phyloP scores from a whole-genome alignment of 1,140 invertebrate genomes.

The Matsumurasca onukii region DNA sequence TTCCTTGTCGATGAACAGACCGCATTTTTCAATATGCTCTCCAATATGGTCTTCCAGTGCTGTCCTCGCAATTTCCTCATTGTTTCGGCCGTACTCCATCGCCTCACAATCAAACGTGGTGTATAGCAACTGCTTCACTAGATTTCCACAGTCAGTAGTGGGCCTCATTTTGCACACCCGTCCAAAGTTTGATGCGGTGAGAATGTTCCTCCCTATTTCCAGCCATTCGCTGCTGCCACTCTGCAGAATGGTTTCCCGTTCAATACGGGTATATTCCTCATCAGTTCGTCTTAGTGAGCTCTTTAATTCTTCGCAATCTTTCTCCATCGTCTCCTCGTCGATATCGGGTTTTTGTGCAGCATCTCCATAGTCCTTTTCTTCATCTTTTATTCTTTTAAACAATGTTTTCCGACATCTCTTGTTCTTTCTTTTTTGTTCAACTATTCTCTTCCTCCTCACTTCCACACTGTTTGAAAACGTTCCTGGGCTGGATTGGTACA shows the following conservation, averaged over 20 bases:
- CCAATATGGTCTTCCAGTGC: not conserved
- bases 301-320: not conserved
- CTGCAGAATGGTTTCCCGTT: not conserved
- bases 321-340: not conserved
- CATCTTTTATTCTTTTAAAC: not conserved
- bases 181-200: constrained; percentile 17
- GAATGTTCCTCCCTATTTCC: constrained; percentile 11
- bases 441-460: not conserved
- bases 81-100: not conserved
- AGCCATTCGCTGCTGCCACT: not conserved
- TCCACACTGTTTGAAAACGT: not conserved
- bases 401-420: not conserved
- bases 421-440: not conserved
- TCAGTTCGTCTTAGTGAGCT: not conserved
- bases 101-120: not conserved
- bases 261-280: not conserved
- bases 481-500: constrained; percentile 12
- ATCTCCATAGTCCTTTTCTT: not conserved
- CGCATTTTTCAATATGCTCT: constrained; percentile 36
- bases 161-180: constrained; percentile 6
- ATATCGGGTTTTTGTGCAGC: not conserved
- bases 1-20: constrained; percentile 47
- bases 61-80: not conserved
- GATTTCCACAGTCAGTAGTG: not conserved
- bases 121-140: not conserved